A percentile compares a stretch with the other conserved stretches of the same genome.
Evolutionary conservation across 53 echinoderm and acorn worm genomes (phyloP).

Genomic region (Pentamera pediparva): DNA sequence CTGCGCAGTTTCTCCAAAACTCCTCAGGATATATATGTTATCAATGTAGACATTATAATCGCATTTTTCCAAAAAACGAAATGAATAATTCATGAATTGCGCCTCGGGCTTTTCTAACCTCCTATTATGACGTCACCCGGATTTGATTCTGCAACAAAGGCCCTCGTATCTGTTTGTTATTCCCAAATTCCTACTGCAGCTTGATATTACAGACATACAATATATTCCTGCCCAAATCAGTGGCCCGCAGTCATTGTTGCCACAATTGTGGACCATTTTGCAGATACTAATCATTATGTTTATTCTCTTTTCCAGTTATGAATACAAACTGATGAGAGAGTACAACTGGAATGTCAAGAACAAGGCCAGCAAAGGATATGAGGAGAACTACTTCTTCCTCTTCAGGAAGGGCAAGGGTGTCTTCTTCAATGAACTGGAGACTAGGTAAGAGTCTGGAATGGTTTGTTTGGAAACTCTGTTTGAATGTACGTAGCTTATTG

Average conservation of each 20-base stretch:
- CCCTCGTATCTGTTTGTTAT: not conserved
- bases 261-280: not conserved
- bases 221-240: not conserved
- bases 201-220: not conserved
- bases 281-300: not conserved
- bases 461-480: no score
- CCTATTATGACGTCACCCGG: no score
- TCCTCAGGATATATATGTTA: no score
- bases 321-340: slow-evolving; percentile 88
- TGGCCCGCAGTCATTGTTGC: not conserved
- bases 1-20: no score
- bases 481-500: no score
- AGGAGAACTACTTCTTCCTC: slow-evolving; percentile 99
- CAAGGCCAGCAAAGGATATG: slow-evolving; percentile 92
- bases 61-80: no score
- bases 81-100: no score
- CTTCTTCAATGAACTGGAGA: slow-evolving; percentile 95
- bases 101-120: no score
- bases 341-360: slow-evolving; percentile 99
- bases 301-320: slow-evolving; percentile 57
- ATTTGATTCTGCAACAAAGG: not conserved
- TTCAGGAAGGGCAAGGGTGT: slow-evolving; percentile 96
- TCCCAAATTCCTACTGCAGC: not conserved
- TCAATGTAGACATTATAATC: no score
- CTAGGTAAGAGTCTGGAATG: slow-evolving; percentile 69